Evolutionary conservation across 1,140 invertebrate species (phyloP).

Genomic region (Streblospio benedicti): DNA sequence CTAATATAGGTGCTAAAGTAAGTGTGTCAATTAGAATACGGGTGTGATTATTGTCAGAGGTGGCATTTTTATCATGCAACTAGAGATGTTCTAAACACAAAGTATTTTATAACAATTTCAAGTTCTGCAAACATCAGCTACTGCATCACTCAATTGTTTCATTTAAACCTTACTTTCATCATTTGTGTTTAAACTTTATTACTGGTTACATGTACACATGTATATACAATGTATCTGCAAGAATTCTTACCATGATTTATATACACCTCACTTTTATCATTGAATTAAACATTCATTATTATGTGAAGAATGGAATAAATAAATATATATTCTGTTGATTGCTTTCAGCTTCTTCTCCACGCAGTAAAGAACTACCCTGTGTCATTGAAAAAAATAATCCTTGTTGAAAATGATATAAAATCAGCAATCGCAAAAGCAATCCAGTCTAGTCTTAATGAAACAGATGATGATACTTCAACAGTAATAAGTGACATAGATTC

Average conservation of each 20-base stretch:
- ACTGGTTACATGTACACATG: neutral
- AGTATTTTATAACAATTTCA: neutral
- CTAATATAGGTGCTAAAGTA: constrained; percentile 31
- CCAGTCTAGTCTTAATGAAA: neutral
- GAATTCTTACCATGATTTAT: neutral
- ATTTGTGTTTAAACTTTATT: neutral
- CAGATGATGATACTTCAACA: neutral
- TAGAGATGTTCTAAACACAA: neutral
- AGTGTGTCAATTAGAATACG: neutral
- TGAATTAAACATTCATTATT: neutral
- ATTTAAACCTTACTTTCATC: neutral
- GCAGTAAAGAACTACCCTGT: constrained; percentile 7
- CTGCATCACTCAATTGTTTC: neutral
- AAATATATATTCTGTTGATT: neutral
- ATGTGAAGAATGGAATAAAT: neutral
- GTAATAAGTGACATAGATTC: too few species aligned
- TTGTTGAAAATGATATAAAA: constrained; percentile 6
- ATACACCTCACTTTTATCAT: neutral
- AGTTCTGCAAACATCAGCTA: neutral
- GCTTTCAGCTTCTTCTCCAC: constrained; percentile 10
- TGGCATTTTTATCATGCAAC: neutral
- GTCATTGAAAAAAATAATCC: neutral
- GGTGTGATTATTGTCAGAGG: neutral
- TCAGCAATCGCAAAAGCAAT: constrained; percentile 1
- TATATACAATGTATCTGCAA: neutral